Base-by-base conservation (phyloP, 2,113 vertebrate species). In the Nothoprocta perdicaria region DNA sequence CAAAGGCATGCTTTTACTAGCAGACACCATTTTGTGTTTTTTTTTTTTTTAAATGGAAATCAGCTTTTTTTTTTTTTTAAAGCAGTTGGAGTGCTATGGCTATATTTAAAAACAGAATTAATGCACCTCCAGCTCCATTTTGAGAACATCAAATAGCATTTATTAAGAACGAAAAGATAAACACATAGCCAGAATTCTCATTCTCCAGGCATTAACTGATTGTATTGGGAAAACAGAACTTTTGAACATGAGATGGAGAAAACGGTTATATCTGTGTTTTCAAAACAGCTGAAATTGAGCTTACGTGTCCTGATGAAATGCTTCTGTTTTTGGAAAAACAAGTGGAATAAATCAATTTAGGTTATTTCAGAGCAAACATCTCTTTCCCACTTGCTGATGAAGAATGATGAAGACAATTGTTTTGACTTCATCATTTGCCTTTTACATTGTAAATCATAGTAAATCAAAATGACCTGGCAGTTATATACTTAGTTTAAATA, bases 111-210 rank as follows among this genome's bases (percentile, higher is more conserved):
- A 82, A 14, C 7, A 73, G 71, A 82, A 86, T 84, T 92, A 86
- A 90, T 82, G 60, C 6, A 77, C 86, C 13, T 31, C 24, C 50
- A 80, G 27, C 12, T 29, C 58, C 33, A 13, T 74, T 94, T 92
- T 92, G 79, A 85, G 92, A 89, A 91, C 87, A 87, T 77, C 61
- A 89, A 94, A 71, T 63, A 83, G 43, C 61, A 85, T 89, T 94
- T 93, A 85, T 84, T 71, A 88, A 80, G 41, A 50, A 15, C 41
- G 76, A 82, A 90, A 94, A 80, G 61, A 72, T 74, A 92, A 96
- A 87, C 33, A 65, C 63, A 78, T 78, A 73, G 68, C 90, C 81
- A 84, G 5, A n/a, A 58, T 92, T 85, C 84, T 80, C 0, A 0
- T 87, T 93, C 75, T 80, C 31, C 38, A 60, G 24, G 6, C 41